These are phyloP conservation scores for Ephydatia muelleri DNA, from an alignment of 37 sponge, comb jelly and placozoan species.

Conservation along the genomic window DNA sequence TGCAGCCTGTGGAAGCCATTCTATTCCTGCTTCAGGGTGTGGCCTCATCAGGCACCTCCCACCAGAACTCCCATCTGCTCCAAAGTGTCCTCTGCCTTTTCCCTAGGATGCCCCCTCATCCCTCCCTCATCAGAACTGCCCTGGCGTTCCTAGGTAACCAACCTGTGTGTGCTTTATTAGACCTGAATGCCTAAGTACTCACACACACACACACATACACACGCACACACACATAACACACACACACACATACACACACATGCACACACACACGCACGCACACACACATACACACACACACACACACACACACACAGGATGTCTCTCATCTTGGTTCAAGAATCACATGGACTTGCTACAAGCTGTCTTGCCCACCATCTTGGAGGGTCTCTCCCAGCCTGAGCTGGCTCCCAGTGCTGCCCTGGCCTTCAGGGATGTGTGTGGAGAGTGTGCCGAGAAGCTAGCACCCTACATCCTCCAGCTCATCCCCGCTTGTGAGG, in stretches of 20 bases:
- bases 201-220: not conserved
- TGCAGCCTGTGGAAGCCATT: conserved; percentile 56
- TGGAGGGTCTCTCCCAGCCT: conserved; percentile 35
- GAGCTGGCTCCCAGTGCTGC: conserved; percentile 53
- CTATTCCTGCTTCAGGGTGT: conserved; percentile 67
- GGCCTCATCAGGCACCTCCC: conserved; percentile 24
- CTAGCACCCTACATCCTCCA: conserved; percentile 29
- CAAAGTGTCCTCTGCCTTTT: conserved; percentile 48
- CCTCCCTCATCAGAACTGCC: conserved; percentile 51
- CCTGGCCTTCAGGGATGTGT: conserved; percentile 70
- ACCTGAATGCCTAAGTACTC: no score
- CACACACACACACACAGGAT: conserved; percentile 22
- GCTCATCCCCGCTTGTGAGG: conserved; percentile 55
- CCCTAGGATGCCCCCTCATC: conserved; percentile 59
- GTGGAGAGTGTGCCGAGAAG: conserved; percentile 58
- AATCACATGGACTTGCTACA: conserved; percentile 43
- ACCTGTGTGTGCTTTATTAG: no score
- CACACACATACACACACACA: not conserved
- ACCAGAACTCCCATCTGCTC: conserved; percentile 44
- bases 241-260: not conserved
- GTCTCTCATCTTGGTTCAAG: conserved; percentile 57
- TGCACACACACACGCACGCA: not conserved
- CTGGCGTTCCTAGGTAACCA: conserved; percentile 68
- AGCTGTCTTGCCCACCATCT: conserved; percentile 53
- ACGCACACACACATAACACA: not conserved